Conservation (phyloP, 1,140 invertebrate species). For the Drosophila mojavensis region DNA sequence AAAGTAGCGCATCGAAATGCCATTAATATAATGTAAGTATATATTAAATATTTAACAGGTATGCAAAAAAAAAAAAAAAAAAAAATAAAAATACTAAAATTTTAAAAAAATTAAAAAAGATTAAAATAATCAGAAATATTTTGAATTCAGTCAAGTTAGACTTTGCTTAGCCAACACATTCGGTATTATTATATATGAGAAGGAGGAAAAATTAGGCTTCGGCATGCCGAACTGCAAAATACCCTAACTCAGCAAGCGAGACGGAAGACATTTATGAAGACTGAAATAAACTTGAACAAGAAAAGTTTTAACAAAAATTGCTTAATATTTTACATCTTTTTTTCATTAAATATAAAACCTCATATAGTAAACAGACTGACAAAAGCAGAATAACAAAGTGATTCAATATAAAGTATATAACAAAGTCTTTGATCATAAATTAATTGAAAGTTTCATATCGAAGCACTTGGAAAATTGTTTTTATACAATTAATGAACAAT, state of each 20-base stretch:
- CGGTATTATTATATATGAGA: constrained; percentile 27
- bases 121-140: constrained; percentile 16
- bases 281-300: neutral
- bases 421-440: neutral
- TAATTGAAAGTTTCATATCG: neutral
- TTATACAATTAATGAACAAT: constrained; percentile 5
- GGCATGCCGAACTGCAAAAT: constrained; percentile 5
- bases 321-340: too few relatives aligned
- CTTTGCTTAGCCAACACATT: neutral
- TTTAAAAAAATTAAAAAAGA: constrained; percentile 5
- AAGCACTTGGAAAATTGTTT: neutral
- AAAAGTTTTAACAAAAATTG: neutral
- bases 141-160: constrained; percentile 25
- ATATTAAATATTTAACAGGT: constrained; percentile 8
- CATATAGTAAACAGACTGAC: neutral
- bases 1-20: constrained; percentile 44
- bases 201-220: neutral
- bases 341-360: too few relatives aligned
- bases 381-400: neutral
- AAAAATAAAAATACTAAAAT: constrained; percentile 1
- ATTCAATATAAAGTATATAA: neutral
- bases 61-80: constrained; percentile 30
- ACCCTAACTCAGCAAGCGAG: constrained; percentile 1
- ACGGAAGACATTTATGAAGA: neutral
- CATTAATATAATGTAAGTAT: constrained; percentile 37